These are phyloP conservation scores for Drosophila atroscutellata DNA, from an alignment of 2,888 invertebrate genomes.

Conservation along the genomic window DNA sequence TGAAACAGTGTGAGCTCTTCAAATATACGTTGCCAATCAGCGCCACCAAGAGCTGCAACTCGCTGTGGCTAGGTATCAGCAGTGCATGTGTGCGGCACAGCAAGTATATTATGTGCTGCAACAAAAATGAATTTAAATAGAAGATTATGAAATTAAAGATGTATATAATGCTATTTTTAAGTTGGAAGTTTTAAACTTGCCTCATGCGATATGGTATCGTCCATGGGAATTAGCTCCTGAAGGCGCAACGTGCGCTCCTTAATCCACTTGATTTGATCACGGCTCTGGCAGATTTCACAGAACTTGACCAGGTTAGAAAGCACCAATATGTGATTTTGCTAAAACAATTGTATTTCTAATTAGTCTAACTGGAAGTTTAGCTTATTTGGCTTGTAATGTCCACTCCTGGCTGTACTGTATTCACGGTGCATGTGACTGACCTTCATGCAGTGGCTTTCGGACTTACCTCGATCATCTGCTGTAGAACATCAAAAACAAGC, in stretches of 20 bases:
- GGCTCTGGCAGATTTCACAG: slow-evolving; percentile 91
- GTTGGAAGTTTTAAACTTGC: slow-evolving; percentile 49
- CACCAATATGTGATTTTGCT: slow-evolving; percentile 86
- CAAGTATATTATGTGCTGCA: slow-evolving; percentile 85
- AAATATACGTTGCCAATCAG: slow-evolving; percentile 84
- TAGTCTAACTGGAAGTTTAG: slow-evolving; percentile 35
- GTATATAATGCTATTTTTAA: neutral
- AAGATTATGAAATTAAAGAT: slow-evolving; percentile 9
- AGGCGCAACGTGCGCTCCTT: slow-evolving; percentile 89
- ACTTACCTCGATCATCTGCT: slow-evolving; percentile 88
- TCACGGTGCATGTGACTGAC: slow-evolving; percentile 24
- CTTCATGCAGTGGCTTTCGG: slow-evolving; percentile 4
- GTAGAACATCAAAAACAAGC: slow-evolving; percentile 95
- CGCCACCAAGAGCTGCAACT: slow-evolving; percentile 83
- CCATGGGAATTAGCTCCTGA: slow-evolving; percentile 88
- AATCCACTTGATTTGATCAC: slow-evolving; percentile 92
- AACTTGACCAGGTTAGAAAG: slow-evolving; percentile 89
- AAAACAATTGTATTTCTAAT: slow-evolving; percentile 40
- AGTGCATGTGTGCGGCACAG: slow-evolving; percentile 85
- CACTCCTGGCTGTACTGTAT: slow-evolving; percentile 30
- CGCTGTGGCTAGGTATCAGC: slow-evolving; percentile 83
- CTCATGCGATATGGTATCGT: slow-evolving; percentile 92
- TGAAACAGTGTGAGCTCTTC: slow-evolving; percentile 85
- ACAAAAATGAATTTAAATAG: slow-evolving; percentile 6
- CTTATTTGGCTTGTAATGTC: slow-evolving; percentile 45